Evolutionary conservation across 64 coral and sea anemone species (phyloP), one percentile per base, ranked within the genome.

Genomic region (Pocillopora verrucosa): DNA sequence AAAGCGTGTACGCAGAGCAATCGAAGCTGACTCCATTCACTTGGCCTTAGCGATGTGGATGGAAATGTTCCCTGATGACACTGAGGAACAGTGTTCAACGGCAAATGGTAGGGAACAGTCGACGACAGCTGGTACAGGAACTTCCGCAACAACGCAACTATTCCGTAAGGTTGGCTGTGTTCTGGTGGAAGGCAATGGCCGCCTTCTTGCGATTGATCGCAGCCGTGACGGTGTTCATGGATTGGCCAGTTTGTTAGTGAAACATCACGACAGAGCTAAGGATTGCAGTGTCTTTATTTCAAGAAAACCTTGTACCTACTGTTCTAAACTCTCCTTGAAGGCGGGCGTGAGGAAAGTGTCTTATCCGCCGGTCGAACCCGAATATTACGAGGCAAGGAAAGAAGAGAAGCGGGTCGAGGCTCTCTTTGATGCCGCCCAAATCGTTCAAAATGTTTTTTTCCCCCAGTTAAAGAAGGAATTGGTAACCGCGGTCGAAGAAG

Each of bases 221-320:
- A 92, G 90, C 56, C 73, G 60, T 34, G 61, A 86, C n/a, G 90
- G 83, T 30, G 90, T 92, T 7, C 90, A 92, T 60, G 90, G 64
- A 77, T 59, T 76, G 16, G 90, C 84, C 16, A 41, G 80, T 16
- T 41, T 76, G 19, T 82, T 92, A 15, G 76, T 86, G 56, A 92
- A 86, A 69, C 72, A 63, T 30, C 82, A 87, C 30, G 90, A 92
- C 76, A 92, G 73, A 86, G 72, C 41, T 4, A 79, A 76, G 59
- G 90, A 73, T 15, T 86, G 90, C 25, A 59, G 45, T 3, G 82
- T 86, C 5, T 92, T 77, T 58, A 11, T 92, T 2, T 92, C 90
- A 26, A 72, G 90, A 10, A 77, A 84, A 61, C 90, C 90, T 22
- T 92, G 90, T 45, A 58, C 82, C n/a, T 92, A 77, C 41, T 92